A percentile compares a stretch with the other conserved stretches of the same genome.
Evolutionary conservation across 2,888 invertebrate species (phyloP).

Genomic region (Lepidocyrtoides sp.): DNA sequence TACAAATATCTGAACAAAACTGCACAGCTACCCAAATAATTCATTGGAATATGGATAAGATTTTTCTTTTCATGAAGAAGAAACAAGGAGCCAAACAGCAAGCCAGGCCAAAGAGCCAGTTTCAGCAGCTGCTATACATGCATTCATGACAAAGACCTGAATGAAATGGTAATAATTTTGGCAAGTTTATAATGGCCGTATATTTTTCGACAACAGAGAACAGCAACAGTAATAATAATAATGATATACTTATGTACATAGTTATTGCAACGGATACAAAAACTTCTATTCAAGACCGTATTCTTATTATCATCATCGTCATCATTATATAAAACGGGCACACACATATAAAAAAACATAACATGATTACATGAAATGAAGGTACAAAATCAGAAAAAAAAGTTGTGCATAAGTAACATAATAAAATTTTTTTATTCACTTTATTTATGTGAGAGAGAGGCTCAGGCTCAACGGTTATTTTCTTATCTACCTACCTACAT

Average conservation of each 20-base stretch:
- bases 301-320: neutral
- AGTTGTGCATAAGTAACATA: neutral
- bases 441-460: neutral
- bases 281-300: neutral
- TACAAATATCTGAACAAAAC: no score
- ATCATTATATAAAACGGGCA: neutral
- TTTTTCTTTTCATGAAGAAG: neutral
- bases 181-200: constrained; percentile 32
- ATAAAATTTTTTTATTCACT: neutral
- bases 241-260: no score
- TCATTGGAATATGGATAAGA: constrained; percentile 16
- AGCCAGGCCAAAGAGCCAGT: constrained; percentile 39
- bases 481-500: neutral
- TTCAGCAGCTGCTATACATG: constrained; percentile 11
- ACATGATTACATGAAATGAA: neutral
- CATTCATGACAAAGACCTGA: constrained; percentile 23
- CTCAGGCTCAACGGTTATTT: constrained; percentile 21
- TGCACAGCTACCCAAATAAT: no score
- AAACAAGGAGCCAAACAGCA: no score
- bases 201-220: constrained; percentile 12
- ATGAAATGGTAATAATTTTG: constrained; percentile 11
- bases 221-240: no score
- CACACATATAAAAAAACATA: neutral
- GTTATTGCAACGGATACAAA: neutral
- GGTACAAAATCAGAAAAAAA: neutral